A percentile compares a stretch with the other conserved stretches of the same genome.
These are phyloP conservation scores for Harpagifer antarcticus DNA, from an alignment of 2,797 vertebrate species.

Conservation along the genomic window DNA sequence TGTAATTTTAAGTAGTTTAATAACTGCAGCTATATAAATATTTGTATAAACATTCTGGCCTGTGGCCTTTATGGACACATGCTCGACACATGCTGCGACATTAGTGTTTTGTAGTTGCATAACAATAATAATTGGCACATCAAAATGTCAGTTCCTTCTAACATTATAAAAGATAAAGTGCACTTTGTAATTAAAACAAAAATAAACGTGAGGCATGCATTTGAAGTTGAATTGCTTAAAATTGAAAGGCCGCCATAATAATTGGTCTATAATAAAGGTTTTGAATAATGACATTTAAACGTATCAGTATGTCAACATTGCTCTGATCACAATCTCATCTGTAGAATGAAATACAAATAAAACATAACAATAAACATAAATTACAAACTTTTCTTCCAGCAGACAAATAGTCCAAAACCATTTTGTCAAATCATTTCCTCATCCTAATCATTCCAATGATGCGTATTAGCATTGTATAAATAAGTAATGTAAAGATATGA, in stretches of 20 bases:
- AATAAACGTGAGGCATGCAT: neutral
- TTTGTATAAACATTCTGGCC: slow-evolving; percentile 53
- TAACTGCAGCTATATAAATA: slow-evolving; percentile 48
- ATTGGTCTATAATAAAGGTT: neutral
- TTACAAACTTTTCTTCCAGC: slow-evolving; percentile 36
- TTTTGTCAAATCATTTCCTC: slow-evolving; percentile 53
- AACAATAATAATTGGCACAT: slow-evolving; percentile 47
- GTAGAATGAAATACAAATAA: slow-evolving; percentile 3
- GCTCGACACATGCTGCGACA: slow-evolving; percentile 56
- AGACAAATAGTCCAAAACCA: slow-evolving; percentile 48
- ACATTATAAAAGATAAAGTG: slow-evolving; percentile 2
- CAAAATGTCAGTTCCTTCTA: slow-evolving; percentile 39
- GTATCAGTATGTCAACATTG: slow-evolving; percentile 14
- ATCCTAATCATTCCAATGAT: slow-evolving; percentile 54
- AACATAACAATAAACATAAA: slow-evolving; percentile 18
- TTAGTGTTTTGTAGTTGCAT: slow-evolving; percentile 37
- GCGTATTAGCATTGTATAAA: slow-evolving; percentile 56
- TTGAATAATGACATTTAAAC: slow-evolving; percentile 31
- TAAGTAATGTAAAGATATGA: slow-evolving; percentile 61
- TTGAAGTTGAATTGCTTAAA: slow-evolving; percentile 9
- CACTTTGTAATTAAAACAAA: neutral
- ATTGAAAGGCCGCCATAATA: slow-evolving; percentile 12
- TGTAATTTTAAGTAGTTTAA: slow-evolving; percentile 28
- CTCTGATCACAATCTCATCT: slow-evolving; percentile 18
- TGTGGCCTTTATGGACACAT: slow-evolving; percentile 52